phyloP scores from a whole-genome alignment of 2,113 vertebrate genomes.

The Leucosticte australis region DNA sequence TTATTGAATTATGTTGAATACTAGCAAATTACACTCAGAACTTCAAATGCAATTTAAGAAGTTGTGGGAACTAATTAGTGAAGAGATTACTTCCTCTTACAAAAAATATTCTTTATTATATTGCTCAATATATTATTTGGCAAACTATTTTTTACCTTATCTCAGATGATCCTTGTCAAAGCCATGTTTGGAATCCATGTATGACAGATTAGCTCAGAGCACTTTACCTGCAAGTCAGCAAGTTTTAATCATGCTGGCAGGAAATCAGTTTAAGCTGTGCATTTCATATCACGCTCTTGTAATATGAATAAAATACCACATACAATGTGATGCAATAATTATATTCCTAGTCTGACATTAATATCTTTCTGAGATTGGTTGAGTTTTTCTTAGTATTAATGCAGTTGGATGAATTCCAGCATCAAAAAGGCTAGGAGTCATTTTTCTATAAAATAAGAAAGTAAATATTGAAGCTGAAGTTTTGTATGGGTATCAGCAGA shows the following conservation, averaged over 20 bases:
- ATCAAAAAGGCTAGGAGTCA: neutral
- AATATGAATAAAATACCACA: neutral
- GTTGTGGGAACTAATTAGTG: neutral
- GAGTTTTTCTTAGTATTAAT: neutral
- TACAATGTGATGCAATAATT: neutral
- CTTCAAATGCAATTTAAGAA: neutral
- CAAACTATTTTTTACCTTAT: neutral
- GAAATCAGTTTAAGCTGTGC: neutral
- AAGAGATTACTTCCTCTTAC: neutral
- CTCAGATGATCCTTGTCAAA: neutral
- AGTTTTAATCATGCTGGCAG: neutral
- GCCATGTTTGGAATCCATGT: neutral
- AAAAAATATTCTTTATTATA: neutral
- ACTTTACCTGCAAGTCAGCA: neutral
- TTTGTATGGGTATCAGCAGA: neutral
- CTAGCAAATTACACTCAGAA: neutral
- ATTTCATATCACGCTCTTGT: neutral
- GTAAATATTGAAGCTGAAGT: neutral
- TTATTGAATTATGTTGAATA: neutral
- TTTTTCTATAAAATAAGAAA: neutral
- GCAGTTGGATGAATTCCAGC: neutral
- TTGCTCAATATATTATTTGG: neutral
- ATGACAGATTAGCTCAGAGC: neutral
- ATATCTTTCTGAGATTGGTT: neutral
- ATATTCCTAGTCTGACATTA: neutral